These are phyloP conservation scores for Ctenopoma kingsleyae DNA, from an alignment of 2,797 vertebrate genomes.

Conservation along the genomic window DNA sequence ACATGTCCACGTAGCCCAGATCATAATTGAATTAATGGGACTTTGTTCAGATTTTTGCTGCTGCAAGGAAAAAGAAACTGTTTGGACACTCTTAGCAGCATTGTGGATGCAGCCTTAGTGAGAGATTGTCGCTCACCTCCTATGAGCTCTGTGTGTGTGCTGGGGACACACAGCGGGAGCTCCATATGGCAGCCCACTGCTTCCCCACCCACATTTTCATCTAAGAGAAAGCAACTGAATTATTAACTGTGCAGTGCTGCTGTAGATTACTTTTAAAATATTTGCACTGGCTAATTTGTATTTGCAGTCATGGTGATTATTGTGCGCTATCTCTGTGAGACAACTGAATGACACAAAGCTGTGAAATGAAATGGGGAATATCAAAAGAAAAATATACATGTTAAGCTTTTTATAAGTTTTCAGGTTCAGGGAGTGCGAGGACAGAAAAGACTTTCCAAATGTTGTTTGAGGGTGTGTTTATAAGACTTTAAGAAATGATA, in stretches of 20 bases:
- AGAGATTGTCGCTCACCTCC: not conserved
- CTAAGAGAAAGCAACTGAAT: slow-evolving; percentile 20
- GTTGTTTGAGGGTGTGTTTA: no score
- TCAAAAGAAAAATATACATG: not conserved
- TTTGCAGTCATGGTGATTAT: not conserved
- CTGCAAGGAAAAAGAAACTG: not conserved
- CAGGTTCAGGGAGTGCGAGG: no score
- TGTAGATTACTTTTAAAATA: slow-evolving; percentile 11
- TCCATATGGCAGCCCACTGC: not conserved
- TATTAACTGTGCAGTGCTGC: slow-evolving; percentile 11
- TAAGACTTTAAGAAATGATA: no score
- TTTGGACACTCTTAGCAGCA: not conserved
- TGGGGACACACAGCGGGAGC: slow-evolving; percentile 8
- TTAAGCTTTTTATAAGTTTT: not conserved
- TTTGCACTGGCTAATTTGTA: slow-evolving; percentile 9
- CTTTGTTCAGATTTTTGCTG: not conserved
- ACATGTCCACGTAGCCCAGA: not conserved
- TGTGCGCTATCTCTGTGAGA: slow-evolving; percentile 9
- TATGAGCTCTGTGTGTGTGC: not conserved
- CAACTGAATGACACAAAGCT: not conserved
- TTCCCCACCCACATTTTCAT: slow-evolving; percentile 22
- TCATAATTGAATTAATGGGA: slow-evolving; percentile 18
- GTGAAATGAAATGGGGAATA: not conserved
- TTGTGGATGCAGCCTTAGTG: not conserved
- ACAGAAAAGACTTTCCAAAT: no score